Conservation (phyloP, 2,797 vertebrate species). For the Leucoraja ocellata region DNA sequence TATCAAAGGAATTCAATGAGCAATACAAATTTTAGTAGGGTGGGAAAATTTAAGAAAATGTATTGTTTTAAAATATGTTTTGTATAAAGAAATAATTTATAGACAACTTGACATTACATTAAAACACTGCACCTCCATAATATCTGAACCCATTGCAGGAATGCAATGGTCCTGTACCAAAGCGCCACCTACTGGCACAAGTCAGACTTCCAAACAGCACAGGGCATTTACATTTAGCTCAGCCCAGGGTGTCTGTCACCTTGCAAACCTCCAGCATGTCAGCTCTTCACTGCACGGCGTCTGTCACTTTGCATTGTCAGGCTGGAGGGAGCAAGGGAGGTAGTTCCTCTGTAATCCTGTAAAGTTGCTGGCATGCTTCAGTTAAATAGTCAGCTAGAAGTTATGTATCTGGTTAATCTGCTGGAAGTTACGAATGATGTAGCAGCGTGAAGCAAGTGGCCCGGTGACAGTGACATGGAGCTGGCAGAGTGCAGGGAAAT, state of each 20-base stretch:
- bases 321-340: no score
- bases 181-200: slow-evolving; percentile 83
- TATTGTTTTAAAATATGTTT: not conserved
- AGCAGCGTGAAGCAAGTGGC: slow-evolving; percentile 60
- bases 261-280: not conserved
- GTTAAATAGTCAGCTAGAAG: slow-evolving; percentile 42
- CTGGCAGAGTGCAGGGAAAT: slow-evolving; percentile 68
- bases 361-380: slow-evolving; percentile 11
- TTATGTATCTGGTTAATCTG: slow-evolving; percentile 59
- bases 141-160: not conserved
- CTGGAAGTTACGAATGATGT: slow-evolving; percentile 63
- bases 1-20: not conserved
- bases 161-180: slow-evolving; percentile 48
- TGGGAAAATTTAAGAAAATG: not conserved
- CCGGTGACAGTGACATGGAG: slow-evolving; percentile 66
- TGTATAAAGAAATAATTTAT: not conserved
- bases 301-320: slow-evolving; percentile 6
- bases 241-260: not conserved
- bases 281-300: not conserved
- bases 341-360: not conserved
- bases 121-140: not conserved
- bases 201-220: not conserved
- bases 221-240: not conserved
- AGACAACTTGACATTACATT: not conserved
- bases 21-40: not conserved